Base-by-base conservation (phyloP, 2,888 invertebrate genomes). In the Thymelicus lineola region DNA sequence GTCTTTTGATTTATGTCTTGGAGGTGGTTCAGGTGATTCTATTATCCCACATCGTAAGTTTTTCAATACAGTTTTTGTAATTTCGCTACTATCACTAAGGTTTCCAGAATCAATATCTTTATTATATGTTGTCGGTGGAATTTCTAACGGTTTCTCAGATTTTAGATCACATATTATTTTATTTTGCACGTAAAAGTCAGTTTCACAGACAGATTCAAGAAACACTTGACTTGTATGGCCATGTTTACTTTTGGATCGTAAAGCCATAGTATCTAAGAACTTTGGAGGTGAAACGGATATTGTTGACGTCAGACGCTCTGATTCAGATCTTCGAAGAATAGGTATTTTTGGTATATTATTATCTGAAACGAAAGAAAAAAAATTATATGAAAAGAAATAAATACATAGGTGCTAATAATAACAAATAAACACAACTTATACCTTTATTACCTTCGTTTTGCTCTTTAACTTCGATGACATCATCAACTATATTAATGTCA, bases 201-300 rank as follows among this genome's bases (percentile, higher is more conserved):
- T 78, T 82, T 91, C 93, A 78, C 77, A 80, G 0, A 85, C 82
- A 63, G 94, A 76, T 85, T 94, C 91, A 28, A 94, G 87, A 85
- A 96, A 96, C 73, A 95, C 94, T 86, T 95, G 95, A 82, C 95
- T 94, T 28, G 95, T 94, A 83, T 96, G 95, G 53, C 94, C 93
- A 82, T 95, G 95, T 79, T 92, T 91, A 75, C 90, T 91, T 85
- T 95, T 95, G 66, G 96, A 94, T 76, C 97, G 95, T 77, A 98
- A 91, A 35, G 97, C 96, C 96, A 97, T 98, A 36, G 97, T 97
- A 86, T 98, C 98, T 83, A 96, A 94, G 85, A 97, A 97, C 72
- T 94, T 94, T 10, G 96, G 95, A 64, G 95, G 91, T 14, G 91
- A 89, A 12, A 88, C 94, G 82, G 81, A 89, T 75, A 88, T 85